Evolutionary conservation across 2,888 invertebrate species (phyloP), one percentile per base, ranked within the genome.

Genomic region (Fragum sueziense): DNA sequence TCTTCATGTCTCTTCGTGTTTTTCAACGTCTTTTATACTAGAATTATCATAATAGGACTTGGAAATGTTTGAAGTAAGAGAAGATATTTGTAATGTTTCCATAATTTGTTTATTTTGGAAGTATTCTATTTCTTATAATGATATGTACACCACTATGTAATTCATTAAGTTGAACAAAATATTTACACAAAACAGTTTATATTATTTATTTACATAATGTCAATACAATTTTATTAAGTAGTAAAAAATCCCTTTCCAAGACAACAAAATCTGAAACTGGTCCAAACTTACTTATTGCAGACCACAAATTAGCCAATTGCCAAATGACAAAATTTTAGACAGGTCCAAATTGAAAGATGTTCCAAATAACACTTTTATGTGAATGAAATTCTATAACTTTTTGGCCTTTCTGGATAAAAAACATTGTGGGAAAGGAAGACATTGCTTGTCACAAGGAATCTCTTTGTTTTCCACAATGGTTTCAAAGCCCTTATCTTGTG

Each of bases 141-240:
- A 54, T 73, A 73, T 73, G 34, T 73, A 73, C 67, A 73, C 0
- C 47, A 54, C 65, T 73, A 73, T 73, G 65, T 67, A 65, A 73
- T 73, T 73, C 73, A 65, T 52, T n/a, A 41, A 31, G 11, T 52
- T 29, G 14, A 62, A 47, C 47, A 47, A 22, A 65, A 4, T 73
- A 73, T 73, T 54, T 73, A 73, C 73, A 73, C 20, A n/a, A 29
- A 52, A 25, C 27, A 31, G 27, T 73, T 65, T 65, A 67, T 47
- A 47, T 47, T 20, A 14, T 20, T 47, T 47, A 47, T 47, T 47
- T 37, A 4, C 47, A 20, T 4, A 47, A 47, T 14, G 47, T 47
- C 17, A 47, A 47, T n/a, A 20, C 3, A 6, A 37, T 37, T 6
- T 37, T 9, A 37, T 37, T 37, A 37, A n/a, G n/a, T n/a, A n/a